Conservation (phyloP, 2,888 invertebrate species). For the Metopia argyrocephala region DNA sequence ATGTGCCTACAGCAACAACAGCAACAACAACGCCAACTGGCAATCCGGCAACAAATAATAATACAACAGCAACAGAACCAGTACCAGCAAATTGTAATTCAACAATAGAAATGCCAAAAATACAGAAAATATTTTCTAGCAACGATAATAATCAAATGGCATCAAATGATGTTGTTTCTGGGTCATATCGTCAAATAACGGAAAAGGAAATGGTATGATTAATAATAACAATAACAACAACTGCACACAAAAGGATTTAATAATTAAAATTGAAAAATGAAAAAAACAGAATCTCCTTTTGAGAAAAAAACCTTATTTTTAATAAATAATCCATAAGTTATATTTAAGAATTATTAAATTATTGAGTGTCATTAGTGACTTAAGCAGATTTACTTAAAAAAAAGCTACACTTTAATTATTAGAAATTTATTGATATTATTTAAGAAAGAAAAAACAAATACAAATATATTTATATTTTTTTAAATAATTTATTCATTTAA, state of each 20-base stretch:
- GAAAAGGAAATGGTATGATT: conserved; percentile 69
- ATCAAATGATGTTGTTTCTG: conserved; percentile 66
- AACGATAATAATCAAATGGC: conserved; percentile 23
- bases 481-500: too few species aligned
- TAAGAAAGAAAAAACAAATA: neutral
- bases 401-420: neutral
- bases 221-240: neutral
- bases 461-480: neutral
- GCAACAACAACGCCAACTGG: conserved; percentile 10
- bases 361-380: conserved; percentile 50
- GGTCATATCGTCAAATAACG: conserved; percentile 71
- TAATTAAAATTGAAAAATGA: neutral
- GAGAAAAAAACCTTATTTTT: too few species aligned
- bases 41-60: neutral
- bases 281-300: conserved; percentile 13
- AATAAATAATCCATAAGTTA: neutral
- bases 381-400: conserved; percentile 62
- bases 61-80: neutral
- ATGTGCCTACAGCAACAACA: neutral
- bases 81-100: conserved; percentile 20
- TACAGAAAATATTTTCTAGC: conserved; percentile 63
- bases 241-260: neutral
- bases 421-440: neutral
- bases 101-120: conserved; percentile 49
- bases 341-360: neutral